These are phyloP conservation scores for Ophiothrix spiculata DNA, from an alignment of 35 echinoderm and acorn worm genomes.

Conservation along the genomic window DNA sequence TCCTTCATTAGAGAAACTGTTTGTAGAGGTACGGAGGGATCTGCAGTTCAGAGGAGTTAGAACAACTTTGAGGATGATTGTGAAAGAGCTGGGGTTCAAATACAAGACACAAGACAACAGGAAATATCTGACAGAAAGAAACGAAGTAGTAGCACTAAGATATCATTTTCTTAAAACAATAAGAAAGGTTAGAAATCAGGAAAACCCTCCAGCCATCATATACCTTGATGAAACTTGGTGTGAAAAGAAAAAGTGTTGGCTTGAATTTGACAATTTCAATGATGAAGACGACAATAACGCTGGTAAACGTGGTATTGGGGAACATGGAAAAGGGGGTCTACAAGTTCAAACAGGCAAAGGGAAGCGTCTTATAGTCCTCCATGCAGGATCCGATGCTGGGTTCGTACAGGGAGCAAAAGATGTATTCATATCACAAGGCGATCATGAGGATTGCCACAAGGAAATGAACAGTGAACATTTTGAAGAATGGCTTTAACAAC, in stretches of 20 bases:
- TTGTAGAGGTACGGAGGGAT: not conserved
- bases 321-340: not conserved
- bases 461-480: not conserved
- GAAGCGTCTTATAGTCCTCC: not conserved
- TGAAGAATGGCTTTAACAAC: not conserved
- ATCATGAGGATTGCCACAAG: not conserved
- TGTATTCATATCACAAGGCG: not conserved
- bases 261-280: not conserved
- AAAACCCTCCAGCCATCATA: not conserved
- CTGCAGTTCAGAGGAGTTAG: not conserved
- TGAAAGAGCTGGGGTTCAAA: not conserved
- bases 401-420: not conserved
- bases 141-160: not conserved
- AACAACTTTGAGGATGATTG: not conserved
- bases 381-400: not conserved
- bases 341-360: not conserved
- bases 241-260: not conserved
- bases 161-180: not conserved
- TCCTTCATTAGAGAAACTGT: not conserved
- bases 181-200: not conserved
- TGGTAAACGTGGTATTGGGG: too few species aligned
- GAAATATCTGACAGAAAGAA: not conserved
- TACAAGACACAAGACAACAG: not conserved
- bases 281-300: too few species aligned
- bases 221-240: not conserved